Evolutionary conservation across 2,888 invertebrate species (phyloP), one percentile per base, ranked within the genome.

Genomic region (Steinernema carpocapsae): DNA sequence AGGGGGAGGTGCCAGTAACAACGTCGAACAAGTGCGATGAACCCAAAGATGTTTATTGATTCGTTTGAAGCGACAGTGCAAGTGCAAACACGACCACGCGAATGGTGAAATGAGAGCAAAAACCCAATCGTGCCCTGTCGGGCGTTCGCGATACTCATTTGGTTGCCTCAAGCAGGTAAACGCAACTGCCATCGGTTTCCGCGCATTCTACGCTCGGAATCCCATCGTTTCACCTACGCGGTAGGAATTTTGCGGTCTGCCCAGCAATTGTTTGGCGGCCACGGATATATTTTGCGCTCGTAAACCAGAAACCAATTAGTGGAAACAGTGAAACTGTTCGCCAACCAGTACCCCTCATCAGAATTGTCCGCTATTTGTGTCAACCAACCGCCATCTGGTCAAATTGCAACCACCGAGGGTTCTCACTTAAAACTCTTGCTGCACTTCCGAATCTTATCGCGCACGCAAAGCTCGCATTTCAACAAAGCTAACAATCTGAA

Each of bases 61-160:
- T 64, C 64, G 64, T 64, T 64, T 29, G 29, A 64, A 64, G 64
- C 29, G 64, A 64, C 64, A 32, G 64, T 64, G 64, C 64, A 64
- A 64, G 32, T 32, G 64, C 64, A 64, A 64, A 64, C 64, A 64
- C 64, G 64, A 64, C 32, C 32, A 64, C 64, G 32, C 32, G 32
- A 32, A 4, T 29, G 32, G 7, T 12, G 32, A 37, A 64, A 32
- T 10, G 64, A 64, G 32, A 26, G 37, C 32, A 64, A 64, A 64
- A 48, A 64, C 17, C 26, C 64, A 37, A 32, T 64, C 32, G 64
- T 32, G 64, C 32, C 56, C 14, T 32, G 64, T n/a, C 26, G 26
- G 17, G 19, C 24, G 52, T 12, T 22, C 24, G 52, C 52, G 22
- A n/a, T 22, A n/a, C 24, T 22, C 19, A 32, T 14, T 32, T 6